Conservation (phyloP, 2,888 invertebrate genomes). For the Dryomyza anilis region DNA sequence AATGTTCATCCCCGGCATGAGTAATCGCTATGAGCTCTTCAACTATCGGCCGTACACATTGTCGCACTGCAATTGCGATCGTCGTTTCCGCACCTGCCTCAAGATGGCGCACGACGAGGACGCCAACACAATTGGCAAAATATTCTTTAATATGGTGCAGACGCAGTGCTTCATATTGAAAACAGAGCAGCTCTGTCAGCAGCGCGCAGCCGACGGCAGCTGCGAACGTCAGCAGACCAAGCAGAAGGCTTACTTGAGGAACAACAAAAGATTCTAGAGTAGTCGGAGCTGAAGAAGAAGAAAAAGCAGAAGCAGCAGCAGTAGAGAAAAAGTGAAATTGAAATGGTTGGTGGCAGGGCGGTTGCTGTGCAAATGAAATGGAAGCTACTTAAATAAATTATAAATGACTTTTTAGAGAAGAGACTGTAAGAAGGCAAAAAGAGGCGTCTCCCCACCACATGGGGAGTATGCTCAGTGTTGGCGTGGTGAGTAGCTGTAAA, state of each 20-base stretch:
- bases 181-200: slow-evolving; percentile 75
- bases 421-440: not conserved
- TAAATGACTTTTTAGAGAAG: not conserved
- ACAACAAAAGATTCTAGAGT: slow-evolving; percentile 65
- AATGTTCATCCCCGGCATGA: slow-evolving; percentile 81
- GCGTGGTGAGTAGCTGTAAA: not conserved
- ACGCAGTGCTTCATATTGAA: slow-evolving; percentile 90
- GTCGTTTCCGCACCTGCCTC: slow-evolving; percentile 90
- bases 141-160: slow-evolving; percentile 95
- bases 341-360: not conserved
- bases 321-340: not conserved
- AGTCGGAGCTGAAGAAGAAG: not conserved
- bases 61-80: slow-evolving; percentile 90
- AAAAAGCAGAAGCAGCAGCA: not conserved
- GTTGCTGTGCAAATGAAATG: not conserved
- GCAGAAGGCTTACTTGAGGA: slow-evolving; percentile 75
- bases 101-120: slow-evolving; percentile 85
- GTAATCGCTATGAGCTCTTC: slow-evolving; percentile 82
- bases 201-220: slow-evolving; percentile 84
- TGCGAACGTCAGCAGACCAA: slow-evolving; percentile 72
- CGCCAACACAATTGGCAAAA: slow-evolving; percentile 86
- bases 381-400: not conserved
- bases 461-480: not conserved
- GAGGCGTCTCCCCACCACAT: not conserved
- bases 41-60: slow-evolving; percentile 90